Percentiles rank a stretch among this genome's conserved stretches.
These are phyloP conservation scores for Yponomeuta sedellus DNA, from an alignment of 2,888 invertebrate genomes.

Conservation along the genomic window DNA sequence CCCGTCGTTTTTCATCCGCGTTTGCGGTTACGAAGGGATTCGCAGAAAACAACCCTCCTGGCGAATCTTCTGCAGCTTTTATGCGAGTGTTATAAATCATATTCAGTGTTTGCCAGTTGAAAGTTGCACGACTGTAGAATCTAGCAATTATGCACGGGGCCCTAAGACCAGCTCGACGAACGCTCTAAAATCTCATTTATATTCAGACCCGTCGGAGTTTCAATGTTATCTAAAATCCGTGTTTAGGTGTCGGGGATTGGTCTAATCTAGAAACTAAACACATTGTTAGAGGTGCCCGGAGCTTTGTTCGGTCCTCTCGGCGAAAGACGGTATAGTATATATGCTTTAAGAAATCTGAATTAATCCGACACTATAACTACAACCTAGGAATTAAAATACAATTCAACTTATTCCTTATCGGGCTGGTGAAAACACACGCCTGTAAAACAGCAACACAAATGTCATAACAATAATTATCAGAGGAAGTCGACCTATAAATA, in stretches of 20 bases:
- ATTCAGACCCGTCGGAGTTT: conserved; percentile 73
- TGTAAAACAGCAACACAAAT: not conserved
- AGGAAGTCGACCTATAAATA: conserved; percentile 5
- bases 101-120: conserved; percentile 48
- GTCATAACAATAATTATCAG: conserved; percentile 4
- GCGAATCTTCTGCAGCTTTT: not conserved
- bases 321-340: conserved; percentile 15
- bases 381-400: not conserved
- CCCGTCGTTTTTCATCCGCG: conserved; percentile 17
- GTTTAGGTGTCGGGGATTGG: conserved; percentile 74
- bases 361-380: not conserved
- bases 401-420: not conserved
- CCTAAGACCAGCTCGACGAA: conserved; percentile 55
- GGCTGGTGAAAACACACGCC: not conserved
- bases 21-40: not conserved
- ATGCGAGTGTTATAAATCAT: conserved; percentile 40
- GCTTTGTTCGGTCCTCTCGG: conserved; percentile 56
- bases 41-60: not conserved
- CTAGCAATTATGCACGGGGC: conserved; percentile 68
- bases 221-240: conserved; percentile 76
- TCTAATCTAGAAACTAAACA: conserved; percentile 74
- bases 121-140: conserved; percentile 42
- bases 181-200: conserved; percentile 73
- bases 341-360: not conserved
- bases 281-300: conserved; percentile 63